Evolutionary conservation across 2,797 vertebrate genomes (phyloP).

Genomic region (Stomatorhinus walkeri): DNA sequence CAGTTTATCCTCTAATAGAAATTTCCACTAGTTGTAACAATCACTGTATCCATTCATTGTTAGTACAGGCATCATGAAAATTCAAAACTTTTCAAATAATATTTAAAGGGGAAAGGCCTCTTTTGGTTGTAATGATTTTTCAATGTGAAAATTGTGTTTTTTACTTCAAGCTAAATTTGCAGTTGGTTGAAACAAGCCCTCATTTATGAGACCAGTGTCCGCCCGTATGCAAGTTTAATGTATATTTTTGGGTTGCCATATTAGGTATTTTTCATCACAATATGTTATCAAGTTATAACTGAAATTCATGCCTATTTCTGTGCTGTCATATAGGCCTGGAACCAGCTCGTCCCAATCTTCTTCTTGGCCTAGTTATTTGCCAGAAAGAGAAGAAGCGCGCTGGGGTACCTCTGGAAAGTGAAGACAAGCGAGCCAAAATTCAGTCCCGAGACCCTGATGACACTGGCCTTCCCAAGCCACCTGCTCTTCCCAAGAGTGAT

Average conservation of each 20-base stretch:
- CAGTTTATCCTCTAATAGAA: neutral
- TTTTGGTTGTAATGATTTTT: neutral
- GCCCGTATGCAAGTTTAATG: neutral
- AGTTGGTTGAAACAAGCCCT: constrained; percentile 34
- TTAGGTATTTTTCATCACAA: neutral
- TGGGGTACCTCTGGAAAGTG: constrained; percentile 57
- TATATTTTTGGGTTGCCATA: neutral
- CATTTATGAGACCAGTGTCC: constrained; percentile 18
- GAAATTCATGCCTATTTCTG: constrained; percentile 22
- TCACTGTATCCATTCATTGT: neutral
- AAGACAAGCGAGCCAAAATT: constrained; percentile 75
- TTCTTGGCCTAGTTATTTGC: constrained; percentile 90
- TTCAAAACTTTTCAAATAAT: neutral
- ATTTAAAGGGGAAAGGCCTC: neutral
- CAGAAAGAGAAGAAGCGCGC: constrained; percentile 83
- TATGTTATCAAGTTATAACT: neutral
- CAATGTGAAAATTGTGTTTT: neutral
- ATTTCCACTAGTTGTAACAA: neutral
- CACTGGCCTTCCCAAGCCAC: constrained; percentile 47
- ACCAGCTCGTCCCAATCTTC: constrained; percentile 87
- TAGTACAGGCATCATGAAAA: neutral
- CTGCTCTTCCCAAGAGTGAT: constrained; percentile 47
- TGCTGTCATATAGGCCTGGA: constrained; percentile 76
- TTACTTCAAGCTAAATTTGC: neutral
- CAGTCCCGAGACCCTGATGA: constrained; percentile 68